Evolutionary conservation across 2,113 vertebrate species (phyloP).

Genomic region (Speoplatyrhinus poulsoni): DNA sequence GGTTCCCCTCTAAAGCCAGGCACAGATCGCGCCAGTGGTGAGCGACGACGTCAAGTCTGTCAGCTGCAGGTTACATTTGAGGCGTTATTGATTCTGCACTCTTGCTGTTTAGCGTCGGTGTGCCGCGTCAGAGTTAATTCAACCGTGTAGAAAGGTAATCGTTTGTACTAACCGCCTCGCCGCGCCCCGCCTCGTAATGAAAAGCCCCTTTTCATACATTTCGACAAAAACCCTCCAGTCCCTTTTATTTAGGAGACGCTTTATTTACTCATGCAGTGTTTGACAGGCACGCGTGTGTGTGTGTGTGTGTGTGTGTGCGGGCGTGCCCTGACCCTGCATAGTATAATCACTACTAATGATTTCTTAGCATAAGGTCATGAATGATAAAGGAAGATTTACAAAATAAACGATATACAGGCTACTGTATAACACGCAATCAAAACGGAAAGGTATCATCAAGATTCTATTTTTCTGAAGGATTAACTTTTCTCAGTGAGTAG

Average conservation of each 20-base stretch:
- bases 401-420: no score
- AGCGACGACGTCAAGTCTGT: conserved; percentile 55
- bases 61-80: conserved; percentile 3
- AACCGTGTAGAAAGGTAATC: conserved; percentile 24
- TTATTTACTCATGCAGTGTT: not conserved
- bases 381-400: no score
- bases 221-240: not conserved
- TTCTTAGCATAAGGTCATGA: no score
- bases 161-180: conserved; percentile 6
- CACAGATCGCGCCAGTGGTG: conserved; percentile 59
- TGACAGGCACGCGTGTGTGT: no score
- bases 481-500: no score
- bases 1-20: conserved; percentile 48
- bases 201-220: conserved; percentile 9
- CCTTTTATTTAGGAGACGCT: not conserved
- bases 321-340: no score
- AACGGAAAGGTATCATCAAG: no score
- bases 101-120: conserved; percentile 28
- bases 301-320: no score
- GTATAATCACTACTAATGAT: no score
- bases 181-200: conserved; percentile 2
- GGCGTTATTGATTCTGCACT: conserved; percentile 49
- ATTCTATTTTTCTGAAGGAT: no score
- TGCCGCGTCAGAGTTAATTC: conserved; percentile 34
- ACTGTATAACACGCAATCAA: no score